Conservation (phyloP, 2,797 vertebrate species). For the Spinus olivaceus region DNA sequence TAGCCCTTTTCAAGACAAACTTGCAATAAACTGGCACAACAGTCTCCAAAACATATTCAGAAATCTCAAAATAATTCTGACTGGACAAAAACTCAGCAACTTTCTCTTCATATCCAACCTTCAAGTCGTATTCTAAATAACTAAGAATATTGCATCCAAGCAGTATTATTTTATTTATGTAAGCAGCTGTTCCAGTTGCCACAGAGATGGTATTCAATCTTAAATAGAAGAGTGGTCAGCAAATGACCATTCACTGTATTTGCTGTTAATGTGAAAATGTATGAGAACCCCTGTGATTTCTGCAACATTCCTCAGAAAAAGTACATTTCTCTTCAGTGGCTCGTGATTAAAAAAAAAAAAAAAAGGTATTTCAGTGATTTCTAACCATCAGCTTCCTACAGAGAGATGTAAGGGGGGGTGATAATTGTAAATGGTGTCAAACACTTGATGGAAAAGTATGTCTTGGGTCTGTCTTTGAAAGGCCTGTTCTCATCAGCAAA, state of each 20-base stretch:
- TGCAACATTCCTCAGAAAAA: background rate
- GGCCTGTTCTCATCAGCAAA: background rate
- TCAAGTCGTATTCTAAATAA: background rate
- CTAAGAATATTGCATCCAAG: background rate
- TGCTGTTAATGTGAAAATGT: background rate
- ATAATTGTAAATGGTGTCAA: background rate
- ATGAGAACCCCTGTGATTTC: background rate
- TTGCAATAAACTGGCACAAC: background rate
- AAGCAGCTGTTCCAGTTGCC: background rate
- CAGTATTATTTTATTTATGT: background rate
- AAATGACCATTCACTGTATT: background rate
- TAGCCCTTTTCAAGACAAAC: background rate
- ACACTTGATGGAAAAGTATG: background rate
- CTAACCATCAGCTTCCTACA: background rate
- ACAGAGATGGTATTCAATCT: slow-evolving; percentile 13
- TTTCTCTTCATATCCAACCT: background rate
- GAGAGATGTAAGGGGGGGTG: background rate
- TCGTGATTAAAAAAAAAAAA: background rate
- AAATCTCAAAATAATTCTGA: background rate
- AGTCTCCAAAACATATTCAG: background rate
- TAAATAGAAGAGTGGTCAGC: background rate
- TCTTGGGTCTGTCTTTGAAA: background rate
- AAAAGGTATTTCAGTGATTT: background rate
- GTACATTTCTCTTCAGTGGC: background rate
- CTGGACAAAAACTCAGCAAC: background rate